A percentile compares a stretch with the other conserved stretches of the same genome.
Evolutionary conservation across 2,113 vertebrate genomes (phyloP).

Genomic region (Archocentrus centrarchus): DNA sequence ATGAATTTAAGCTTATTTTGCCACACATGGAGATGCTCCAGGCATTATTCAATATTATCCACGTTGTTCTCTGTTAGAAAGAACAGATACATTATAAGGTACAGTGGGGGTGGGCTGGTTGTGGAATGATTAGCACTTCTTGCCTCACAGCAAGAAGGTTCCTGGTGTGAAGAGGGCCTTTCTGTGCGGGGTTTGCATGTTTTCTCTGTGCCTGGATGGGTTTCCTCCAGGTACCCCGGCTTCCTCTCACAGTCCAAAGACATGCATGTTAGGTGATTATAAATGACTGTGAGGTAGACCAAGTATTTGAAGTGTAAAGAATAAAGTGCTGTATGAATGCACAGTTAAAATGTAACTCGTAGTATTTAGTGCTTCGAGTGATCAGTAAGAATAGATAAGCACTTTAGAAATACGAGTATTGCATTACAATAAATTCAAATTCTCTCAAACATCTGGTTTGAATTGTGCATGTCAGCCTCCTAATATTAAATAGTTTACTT

Average conservation of each 20-base stretch:
- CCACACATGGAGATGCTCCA: constrained; percentile 24
- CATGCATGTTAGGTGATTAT: no score
- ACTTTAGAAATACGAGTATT: no score
- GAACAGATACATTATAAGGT: constrained; percentile 12
- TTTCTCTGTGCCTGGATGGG: not conserved
- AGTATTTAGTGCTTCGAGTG: no score
- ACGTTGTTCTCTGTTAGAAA: constrained; percentile 32
- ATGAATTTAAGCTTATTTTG: constrained; percentile 9
- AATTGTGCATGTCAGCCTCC: not conserved
- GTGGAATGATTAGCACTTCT: not conserved
- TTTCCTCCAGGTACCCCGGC: no score
- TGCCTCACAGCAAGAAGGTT: not conserved
- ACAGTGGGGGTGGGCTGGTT: not conserved
- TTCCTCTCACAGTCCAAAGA: no score
- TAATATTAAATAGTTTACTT: not conserved
- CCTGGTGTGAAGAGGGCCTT: not conserved
- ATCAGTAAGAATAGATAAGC: no score
- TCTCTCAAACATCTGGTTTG: not conserved
- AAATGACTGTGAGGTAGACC: no score
- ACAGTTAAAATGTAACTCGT: no score
- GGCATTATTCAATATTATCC: constrained; percentile 14
- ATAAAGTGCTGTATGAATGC: no score
- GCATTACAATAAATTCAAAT: not conserved
- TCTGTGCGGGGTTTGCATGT: not conserved
- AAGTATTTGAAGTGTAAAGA: no score